Evolutionary conservation across 2,113 vertebrate genomes (phyloP).

Genomic region (Pseudopipra pipra): DNA sequence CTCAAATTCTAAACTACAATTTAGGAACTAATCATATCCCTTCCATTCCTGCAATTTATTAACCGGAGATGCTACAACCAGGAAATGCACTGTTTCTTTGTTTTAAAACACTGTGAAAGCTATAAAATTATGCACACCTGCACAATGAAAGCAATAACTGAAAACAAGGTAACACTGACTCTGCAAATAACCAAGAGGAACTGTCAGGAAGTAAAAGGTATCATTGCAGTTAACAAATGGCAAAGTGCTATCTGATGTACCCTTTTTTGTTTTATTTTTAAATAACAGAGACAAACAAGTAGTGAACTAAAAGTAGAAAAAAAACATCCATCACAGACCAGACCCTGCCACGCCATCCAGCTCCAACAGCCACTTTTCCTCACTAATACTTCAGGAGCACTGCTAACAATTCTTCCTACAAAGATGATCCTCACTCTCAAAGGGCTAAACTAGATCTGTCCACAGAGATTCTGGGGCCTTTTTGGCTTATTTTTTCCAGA

Average conservation of each 20-base stretch:
- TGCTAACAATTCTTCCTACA: neutral
- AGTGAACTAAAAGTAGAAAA: neutral
- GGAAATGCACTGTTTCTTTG: neutral
- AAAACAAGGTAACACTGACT: neutral
- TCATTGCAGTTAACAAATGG: neutral
- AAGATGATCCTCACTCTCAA: neutral
- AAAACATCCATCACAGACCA: neutral
- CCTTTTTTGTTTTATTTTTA: neutral
- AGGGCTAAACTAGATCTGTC: neutral
- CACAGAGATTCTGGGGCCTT: neutral
- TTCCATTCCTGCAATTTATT: too few relatives aligned
- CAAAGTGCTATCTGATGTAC: neutral
- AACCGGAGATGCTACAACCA: neutral
- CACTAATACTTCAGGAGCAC: neutral
- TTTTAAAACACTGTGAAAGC: neutral
- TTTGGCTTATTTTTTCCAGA: neutral
- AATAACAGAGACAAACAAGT: neutral
- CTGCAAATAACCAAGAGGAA: neutral
- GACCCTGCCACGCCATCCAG: neutral
- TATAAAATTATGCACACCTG: neutral
- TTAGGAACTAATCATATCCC: neutral
- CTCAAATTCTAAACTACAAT: neutral
- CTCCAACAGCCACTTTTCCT: neutral
- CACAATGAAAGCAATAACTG: neutral
- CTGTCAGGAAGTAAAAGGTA: neutral